phyloP scores from a whole-genome alignment of 2,888 invertebrate genomes.

The Sarcophaga carnaria region DNA sequence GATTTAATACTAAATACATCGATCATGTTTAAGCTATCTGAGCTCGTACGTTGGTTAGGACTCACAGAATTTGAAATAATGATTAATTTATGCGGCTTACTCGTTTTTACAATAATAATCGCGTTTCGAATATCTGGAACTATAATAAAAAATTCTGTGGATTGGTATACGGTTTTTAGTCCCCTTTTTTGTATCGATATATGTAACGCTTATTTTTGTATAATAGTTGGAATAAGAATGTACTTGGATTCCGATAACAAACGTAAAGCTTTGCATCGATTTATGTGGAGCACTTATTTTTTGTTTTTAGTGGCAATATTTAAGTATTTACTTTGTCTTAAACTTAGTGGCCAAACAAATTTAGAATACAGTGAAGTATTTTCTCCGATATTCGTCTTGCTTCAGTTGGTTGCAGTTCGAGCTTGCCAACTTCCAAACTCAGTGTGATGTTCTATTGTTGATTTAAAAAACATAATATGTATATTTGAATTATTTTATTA shows the following conservation, averaged over 20 bases:
- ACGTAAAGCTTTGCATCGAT: constrained; percentile 89
- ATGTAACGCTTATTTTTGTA: constrained; percentile 96
- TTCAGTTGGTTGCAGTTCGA: constrained; percentile 94
- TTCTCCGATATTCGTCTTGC: constrained; percentile 93
- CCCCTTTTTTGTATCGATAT: constrained; percentile 96
- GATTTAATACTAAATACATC: constrained; percentile 77
- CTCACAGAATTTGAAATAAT: constrained; percentile 97
- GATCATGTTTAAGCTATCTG: constrained; percentile 87
- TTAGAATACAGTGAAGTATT: constrained; percentile 96
- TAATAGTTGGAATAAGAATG: constrained; percentile 96
- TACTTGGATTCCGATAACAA: constrained; percentile 89
- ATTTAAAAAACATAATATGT: constrained; percentile 1
- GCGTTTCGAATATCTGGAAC: constrained; percentile 89
- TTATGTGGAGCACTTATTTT: constrained; percentile 92
- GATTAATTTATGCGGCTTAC: constrained; percentile 91
- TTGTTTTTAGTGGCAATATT: constrained; percentile 93
- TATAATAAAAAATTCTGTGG: constrained; percentile 82
- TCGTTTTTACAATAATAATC: constrained; percentile 92
- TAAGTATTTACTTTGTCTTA: constrained; percentile 94
- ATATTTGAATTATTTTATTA: constrained; percentile 41
- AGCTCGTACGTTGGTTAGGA: constrained; percentile 96
- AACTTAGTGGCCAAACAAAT: constrained; percentile 90
- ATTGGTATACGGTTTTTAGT: constrained; percentile 95
- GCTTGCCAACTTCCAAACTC: constrained; percentile 91
- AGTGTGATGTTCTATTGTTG: constrained; percentile 39